These are phyloP conservation scores for Xestia xanthographa DNA, from an alignment of 2,888 invertebrate species.

Conservation along the genomic window DNA sequence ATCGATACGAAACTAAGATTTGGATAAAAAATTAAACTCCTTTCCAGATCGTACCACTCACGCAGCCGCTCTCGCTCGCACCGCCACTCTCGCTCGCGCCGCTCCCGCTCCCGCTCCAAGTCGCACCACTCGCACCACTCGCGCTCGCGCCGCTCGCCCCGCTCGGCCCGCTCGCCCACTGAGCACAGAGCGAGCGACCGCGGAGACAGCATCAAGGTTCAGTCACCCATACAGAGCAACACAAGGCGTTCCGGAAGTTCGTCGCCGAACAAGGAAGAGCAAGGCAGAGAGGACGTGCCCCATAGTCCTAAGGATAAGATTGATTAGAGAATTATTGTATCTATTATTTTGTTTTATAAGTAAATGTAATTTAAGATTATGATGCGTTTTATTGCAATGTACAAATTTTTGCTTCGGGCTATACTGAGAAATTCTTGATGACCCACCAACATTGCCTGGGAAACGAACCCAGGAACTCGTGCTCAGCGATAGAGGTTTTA, in stretches of 20 bases:
- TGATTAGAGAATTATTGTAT: constrained; percentile 55
- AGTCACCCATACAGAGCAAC: constrained; percentile 52
- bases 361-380: constrained; percentile 13
- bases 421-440: not conserved
- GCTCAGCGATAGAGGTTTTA: not conserved
- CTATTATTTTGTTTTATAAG: not conserved
- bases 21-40: not conserved
- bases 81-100: constrained; percentile 74
- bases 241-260: constrained; percentile 90
- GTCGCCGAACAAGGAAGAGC: constrained; percentile 90
- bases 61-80: constrained; percentile 81
- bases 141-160: constrained; percentile 63
- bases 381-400: constrained; percentile 25
- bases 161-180: not conserved
- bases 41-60: constrained; percentile 77
- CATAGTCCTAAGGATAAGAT: constrained; percentile 82
- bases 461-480: not conserved
- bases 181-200: constrained; percentile 24
- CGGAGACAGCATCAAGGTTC: constrained; percentile 62
- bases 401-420: not conserved
- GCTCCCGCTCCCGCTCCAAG: constrained; percentile 66
- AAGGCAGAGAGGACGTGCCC: constrained; percentile 87
- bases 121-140: constrained; percentile 62
- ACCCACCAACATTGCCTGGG: not conserved
- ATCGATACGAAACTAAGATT: not conserved